Base-by-base conservation (phyloP, 2,888 invertebrate genomes). In the Nemurella pictetii region DNA sequence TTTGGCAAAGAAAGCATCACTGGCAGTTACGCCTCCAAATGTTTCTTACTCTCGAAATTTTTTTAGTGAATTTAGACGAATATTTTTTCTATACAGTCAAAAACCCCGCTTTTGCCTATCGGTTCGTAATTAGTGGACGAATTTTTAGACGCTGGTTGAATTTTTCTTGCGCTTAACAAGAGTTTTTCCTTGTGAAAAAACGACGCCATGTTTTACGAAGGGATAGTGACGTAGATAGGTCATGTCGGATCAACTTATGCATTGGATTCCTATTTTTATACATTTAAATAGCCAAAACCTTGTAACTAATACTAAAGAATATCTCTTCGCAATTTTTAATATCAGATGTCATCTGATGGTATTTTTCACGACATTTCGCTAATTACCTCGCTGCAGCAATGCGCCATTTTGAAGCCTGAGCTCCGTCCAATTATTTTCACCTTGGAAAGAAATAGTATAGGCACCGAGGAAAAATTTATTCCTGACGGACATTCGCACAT, bases 351-450 rank as follows among this genome's bases (percentile, higher is more conserved):
- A 20, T 15, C 26, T 30, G 20, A 26, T 74, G 30, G 27, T 32
- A 77, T 29, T 20, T 78, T 32, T 77, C 26, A 55, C 27, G 25
- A 5, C 30, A 28, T 35, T 83, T 55, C 20, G 20, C 55, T 55
- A 55, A 55, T 20, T 35, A 55, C 55, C 9, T 55, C 55, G 20
- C 55, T 20, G 55, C 12, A 7, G 20, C 55, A 20, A 55, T 7
- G 55, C 82, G 85, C 85, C 85, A 85, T 85, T 75, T 85, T 85
- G 85, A 35, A 82, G n/a, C 32, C 25, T 81, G 20, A 20, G 55
- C 75, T 75, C 25, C 73, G 30, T 85, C 82, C 74, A 73, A 82
- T 85, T 32, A 75, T 28, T 75, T 83, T 85, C 77, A 83, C 85
- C 85, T 85, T 85, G 85, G 35, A 74, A 15, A 74, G 35, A 82